phyloP scores from a whole-genome alignment of 2,888 invertebrate species.

The Acanthopleura granulata region DNA sequence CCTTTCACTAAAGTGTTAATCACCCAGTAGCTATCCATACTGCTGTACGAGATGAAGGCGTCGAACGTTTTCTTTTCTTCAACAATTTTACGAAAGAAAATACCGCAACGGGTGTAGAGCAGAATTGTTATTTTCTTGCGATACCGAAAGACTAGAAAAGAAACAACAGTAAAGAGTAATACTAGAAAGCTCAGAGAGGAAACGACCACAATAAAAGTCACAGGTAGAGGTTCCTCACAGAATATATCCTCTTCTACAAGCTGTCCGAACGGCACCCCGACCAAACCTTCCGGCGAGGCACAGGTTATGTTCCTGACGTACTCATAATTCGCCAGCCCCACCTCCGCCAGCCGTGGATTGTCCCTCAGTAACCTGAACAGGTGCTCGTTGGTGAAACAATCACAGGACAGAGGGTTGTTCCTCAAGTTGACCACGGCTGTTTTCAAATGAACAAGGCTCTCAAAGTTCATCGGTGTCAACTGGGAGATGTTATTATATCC shows the following conservation, averaged over 20 bases:
- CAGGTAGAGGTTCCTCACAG: conserved; percentile 20
- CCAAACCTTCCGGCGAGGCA: conserved; percentile 29
- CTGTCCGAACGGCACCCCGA: background rate
- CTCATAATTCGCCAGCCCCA: background rate
- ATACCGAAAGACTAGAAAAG: conserved; percentile 36
- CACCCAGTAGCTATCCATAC: conserved; percentile 89
- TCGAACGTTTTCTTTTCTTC: conserved; percentile 75
- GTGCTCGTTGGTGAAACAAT: conserved; percentile 36
- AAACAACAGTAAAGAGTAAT: conserved; percentile 29
- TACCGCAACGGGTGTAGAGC: conserved; percentile 33
- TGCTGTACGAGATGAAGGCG: conserved; percentile 91
- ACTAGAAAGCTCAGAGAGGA: conserved; percentile 30
- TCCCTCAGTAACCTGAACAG: conserved; percentile 27
- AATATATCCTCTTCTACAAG: conserved; percentile 4
- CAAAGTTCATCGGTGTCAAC: conserved; percentile 36
- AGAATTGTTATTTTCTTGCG: conserved; percentile 46
- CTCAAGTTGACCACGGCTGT: conserved; percentile 39
- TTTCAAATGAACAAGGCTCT: conserved; percentile 33
- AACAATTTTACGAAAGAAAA: conserved; percentile 15
- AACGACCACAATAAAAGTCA: conserved; percentile 30
- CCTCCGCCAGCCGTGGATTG: conserved; percentile 23
- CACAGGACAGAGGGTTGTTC: conserved; percentile 43
- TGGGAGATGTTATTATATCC: conserved; percentile 44
- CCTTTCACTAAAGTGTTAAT: conserved; percentile 86
- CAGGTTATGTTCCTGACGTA: conserved; percentile 41